Conservation (phyloP, 2,888 invertebrate genomes). For the Mimumesa dahlbomi region DNA sequence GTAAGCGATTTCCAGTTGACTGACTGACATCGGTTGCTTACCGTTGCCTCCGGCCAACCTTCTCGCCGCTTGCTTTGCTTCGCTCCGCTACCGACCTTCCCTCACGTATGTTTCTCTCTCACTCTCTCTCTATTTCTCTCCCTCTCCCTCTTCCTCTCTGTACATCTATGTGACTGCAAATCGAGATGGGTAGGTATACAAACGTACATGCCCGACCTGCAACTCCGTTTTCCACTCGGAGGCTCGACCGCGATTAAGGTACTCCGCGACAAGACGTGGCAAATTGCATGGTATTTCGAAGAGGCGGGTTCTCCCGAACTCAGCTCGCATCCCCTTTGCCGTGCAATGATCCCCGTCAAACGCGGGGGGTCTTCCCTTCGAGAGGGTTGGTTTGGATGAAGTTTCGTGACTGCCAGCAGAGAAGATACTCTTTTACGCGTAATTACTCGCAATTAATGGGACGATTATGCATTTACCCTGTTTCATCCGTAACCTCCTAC, state of each 20-base stretch:
- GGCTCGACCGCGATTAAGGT: conserved; percentile 55
- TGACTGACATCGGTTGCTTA: conserved; percentile 68
- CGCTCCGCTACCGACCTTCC: conserved; percentile 7
- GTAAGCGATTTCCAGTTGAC: conserved; percentile 75
- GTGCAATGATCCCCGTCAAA: conserved; percentile 30
- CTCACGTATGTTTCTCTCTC: conserved; percentile 6
- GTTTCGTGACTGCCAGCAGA: not conserved
- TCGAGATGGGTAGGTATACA: conserved; percentile 18
- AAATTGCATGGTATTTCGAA: conserved; percentile 59
- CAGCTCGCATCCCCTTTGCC: conserved; percentile 11
- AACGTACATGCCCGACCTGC: conserved; percentile 24
- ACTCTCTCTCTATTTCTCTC: conserved; percentile 7
- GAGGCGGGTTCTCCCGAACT: conserved; percentile 33
- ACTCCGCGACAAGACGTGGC: conserved; percentile 52
- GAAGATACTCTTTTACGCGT: conserved; percentile 1
- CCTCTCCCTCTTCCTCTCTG: not conserved
- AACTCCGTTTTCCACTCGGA: conserved; percentile 49
- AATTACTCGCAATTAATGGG: conserved; percentile 15
- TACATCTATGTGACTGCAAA: not conserved
- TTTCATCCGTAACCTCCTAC: no score
- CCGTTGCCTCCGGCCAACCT: conserved; percentile 44
- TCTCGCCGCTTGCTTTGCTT: conserved; percentile 47
- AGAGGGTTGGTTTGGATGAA: conserved; percentile 4
- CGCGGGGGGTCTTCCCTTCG: not conserved
- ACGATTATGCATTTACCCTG: no score